Conservation (phyloP, 2,113 vertebrate genomes). For the Gymnogyps californianus region DNA sequence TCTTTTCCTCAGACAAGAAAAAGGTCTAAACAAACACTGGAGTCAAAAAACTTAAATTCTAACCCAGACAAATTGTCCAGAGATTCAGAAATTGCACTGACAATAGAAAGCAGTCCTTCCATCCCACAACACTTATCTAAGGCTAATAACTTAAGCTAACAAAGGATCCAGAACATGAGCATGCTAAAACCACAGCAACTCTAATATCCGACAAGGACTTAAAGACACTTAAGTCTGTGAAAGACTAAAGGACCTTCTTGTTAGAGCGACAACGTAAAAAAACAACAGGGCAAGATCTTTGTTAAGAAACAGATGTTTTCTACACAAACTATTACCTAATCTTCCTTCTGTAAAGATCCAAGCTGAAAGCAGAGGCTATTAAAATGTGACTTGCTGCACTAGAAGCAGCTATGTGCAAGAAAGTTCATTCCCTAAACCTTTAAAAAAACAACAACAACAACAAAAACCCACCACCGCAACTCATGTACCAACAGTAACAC, state of each 20-base stretch:
- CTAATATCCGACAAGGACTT: neutral
- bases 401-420: neutral
- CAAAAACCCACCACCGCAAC: neutral
- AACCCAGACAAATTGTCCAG: constrained; percentile 40
- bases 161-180: constrained; percentile 30
- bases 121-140: constrained; percentile 30
- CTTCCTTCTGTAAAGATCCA: neutral
- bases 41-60: constrained; percentile 46
- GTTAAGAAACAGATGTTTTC: constrained; percentile 36
- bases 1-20: neutral
- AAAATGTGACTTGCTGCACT: neutral
- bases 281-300: neutral
- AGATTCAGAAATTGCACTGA: constrained; percentile 18
- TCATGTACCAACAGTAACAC: neutral
- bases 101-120: constrained; percentile 21
- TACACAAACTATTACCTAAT: constrained; percentile 19
- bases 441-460: neutral
- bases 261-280: neutral
- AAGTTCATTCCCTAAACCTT: neutral
- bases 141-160: constrained; percentile 49
- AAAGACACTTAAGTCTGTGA: neutral
- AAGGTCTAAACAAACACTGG: constrained; percentile 34
- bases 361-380: neutral
- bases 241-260: constrained; percentile 12
- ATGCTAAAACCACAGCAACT: constrained; percentile 40